Conservation (phyloP, 2,797 vertebrate genomes). For the Neomorphus geoffroyi region DNA sequence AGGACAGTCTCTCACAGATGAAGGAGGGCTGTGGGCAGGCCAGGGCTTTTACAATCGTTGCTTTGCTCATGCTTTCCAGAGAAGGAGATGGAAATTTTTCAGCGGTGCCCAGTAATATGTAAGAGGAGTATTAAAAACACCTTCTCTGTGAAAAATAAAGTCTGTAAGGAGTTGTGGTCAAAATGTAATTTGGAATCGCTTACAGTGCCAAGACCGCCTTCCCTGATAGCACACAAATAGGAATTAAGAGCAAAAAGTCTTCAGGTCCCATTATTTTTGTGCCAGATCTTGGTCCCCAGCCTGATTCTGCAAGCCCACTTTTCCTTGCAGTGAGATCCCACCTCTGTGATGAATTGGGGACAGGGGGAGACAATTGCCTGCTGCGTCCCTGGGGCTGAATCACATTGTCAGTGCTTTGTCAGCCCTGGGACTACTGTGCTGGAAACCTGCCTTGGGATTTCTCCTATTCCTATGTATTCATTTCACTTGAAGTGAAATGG, state of each 20-base stretch:
- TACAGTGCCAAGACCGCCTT: neutral
- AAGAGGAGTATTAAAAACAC: neutral
- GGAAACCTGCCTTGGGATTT: neutral
- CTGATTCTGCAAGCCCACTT: neutral
- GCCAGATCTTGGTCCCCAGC: neutral
- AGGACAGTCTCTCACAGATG: neutral
- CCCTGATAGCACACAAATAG: neutral
- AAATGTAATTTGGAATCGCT: neutral
- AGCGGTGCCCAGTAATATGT: neutral
- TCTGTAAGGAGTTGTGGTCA: neutral
- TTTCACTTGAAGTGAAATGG: neutral
- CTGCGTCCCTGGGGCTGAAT: neutral
- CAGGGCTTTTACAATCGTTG: neutral
- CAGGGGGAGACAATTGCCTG: neutral
- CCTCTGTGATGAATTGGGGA: neutral
- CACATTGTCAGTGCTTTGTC: neutral
- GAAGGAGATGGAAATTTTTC: neutral
- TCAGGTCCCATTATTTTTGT: neutral
- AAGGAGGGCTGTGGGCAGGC: neutral
- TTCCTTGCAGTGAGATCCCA: neutral
- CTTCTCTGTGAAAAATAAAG: neutral
- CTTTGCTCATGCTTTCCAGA: neutral
- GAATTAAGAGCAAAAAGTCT: neutral
- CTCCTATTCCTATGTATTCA: neutral
- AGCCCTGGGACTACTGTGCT: accelerated